Percentiles rank a stretch among this genome's conserved stretches.
Conservation (phyloP, 2,113 vertebrate species). For the Phainopepla nitens region DNA sequence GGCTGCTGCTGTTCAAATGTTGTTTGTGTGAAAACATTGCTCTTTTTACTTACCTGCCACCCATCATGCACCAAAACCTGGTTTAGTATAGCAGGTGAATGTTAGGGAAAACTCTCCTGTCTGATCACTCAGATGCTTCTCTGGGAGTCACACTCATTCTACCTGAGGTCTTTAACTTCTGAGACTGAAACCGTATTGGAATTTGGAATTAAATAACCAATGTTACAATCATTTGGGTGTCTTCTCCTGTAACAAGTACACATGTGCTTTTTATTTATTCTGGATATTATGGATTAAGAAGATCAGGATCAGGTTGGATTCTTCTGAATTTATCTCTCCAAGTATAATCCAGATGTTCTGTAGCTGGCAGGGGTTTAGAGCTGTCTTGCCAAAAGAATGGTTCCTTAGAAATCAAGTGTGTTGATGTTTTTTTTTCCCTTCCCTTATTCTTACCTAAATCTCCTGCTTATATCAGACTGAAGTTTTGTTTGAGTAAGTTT, state of each 20-base stretch:
- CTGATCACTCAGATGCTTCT: background rate
- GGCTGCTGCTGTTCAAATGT: background rate
- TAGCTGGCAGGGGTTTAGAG: background rate
- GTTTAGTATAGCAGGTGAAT: background rate
- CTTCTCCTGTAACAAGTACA: background rate
- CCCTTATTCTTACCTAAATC: background rate
- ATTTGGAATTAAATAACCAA: background rate
- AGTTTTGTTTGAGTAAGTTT: background rate
- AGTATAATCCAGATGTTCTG: background rate
- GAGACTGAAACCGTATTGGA: background rate
- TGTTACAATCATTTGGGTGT: background rate
- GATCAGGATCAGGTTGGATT: background rate
- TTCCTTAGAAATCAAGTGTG: background rate
- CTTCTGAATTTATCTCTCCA: background rate
- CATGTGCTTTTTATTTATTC: background rate
- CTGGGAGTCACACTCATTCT: background rate
- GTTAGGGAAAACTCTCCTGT: background rate
- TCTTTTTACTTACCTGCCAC: background rate
- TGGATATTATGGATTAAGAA: background rate
- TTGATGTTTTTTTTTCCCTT: background rate
- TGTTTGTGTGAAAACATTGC: background rate
- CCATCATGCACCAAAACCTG: background rate
- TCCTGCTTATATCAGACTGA: background rate
- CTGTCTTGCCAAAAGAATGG: background rate
- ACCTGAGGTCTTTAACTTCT: background rate